phyloP scores from a whole-genome alignment of 2,113 vertebrate genomes.

The Alethe castanea region DNA sequence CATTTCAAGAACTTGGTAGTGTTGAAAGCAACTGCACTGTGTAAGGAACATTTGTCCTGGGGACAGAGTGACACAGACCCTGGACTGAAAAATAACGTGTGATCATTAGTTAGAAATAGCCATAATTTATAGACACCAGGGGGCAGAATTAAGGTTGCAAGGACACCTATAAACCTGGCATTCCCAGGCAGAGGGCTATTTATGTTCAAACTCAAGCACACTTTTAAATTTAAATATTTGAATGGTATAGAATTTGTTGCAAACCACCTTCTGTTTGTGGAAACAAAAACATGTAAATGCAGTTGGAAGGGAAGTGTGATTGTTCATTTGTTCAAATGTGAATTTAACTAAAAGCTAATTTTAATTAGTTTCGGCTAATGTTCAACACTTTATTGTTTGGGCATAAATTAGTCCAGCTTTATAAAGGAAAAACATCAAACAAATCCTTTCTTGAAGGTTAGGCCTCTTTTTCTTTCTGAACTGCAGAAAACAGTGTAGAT shows the following conservation, averaged over 20 bases:
- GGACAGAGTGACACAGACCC: not conserved
- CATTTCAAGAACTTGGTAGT: not conserved
- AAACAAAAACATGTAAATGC: not conserved
- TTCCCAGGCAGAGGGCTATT: not conserved
- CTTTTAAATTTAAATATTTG: not conserved
- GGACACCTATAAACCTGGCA: conserved; percentile 4
- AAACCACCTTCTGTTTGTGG: not conserved
- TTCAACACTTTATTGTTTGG: not conserved
- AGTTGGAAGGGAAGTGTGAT: not conserved
- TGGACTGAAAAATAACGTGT: not conserved
- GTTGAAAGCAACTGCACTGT: not conserved
- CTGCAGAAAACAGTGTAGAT: conserved; percentile 63
- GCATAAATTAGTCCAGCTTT: not conserved
- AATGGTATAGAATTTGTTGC: not conserved
- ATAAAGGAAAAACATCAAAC: not conserved
- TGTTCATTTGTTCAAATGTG: not conserved
- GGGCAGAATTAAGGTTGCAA: conserved; percentile 34
- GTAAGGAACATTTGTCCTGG: not conserved
- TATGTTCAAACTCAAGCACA: not conserved
- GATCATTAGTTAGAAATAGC: not conserved
- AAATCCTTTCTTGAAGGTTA: conserved; percentile 1
- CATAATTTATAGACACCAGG: conserved; percentile 18
- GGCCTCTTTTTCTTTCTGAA: conserved; percentile 47
- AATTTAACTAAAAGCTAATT: not conserved
- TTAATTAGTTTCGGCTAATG: not conserved